Evolutionary conservation across 2,888 invertebrate species (phyloP), one percentile per base, ranked within the genome.

Genomic region (Hypselothyrea guttata): DNA sequence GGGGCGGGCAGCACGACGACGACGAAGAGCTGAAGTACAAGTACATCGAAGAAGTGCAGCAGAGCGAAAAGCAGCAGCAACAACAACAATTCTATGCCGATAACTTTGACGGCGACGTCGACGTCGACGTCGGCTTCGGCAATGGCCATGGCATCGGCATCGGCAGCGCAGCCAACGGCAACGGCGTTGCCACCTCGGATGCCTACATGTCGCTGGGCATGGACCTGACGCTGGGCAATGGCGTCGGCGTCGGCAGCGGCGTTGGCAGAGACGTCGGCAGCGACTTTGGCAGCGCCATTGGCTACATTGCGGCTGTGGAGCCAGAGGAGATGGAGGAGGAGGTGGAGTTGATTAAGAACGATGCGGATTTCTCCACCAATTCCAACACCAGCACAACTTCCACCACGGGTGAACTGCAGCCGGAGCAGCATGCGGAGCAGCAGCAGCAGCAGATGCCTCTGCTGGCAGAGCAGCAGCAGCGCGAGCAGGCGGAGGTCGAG

Each of bases 11-110:
- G 57, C 64, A 75, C 54, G 86, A 86, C 40, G 88, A 88, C 75
- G 95, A 95, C 91, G 96, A 95, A 93, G 96, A 96, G 94, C 96
- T 95, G 95, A 95, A 96, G 90, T 96, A 95, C 89, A 93, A 96
- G 90, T 96, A 95, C 89, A 93, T 93, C 78, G 94, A 93, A 76
- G 92, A 93, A 88, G 93, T 92, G 87, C 92, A 92, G 79, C 92
- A 92, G 81, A 88, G 87, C 79, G 89, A 90, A 78, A 89, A 90
- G 79, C 86, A 74, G 56, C 67, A 63, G 34, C 66, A 63, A 37
- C 65, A 68, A 58, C 72, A 73, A 37, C 66, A 64, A 61, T 63
- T 59, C 52, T 67, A 71, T 68, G 75, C 71, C 63, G 72, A 76
- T 62, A 72, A 63, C 65, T 65, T 61, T 42, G 60, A 58, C 66